Evolutionary conservation across 1,140 invertebrate genomes (phyloP).

Genomic region (Phymastichus coffea): DNA sequence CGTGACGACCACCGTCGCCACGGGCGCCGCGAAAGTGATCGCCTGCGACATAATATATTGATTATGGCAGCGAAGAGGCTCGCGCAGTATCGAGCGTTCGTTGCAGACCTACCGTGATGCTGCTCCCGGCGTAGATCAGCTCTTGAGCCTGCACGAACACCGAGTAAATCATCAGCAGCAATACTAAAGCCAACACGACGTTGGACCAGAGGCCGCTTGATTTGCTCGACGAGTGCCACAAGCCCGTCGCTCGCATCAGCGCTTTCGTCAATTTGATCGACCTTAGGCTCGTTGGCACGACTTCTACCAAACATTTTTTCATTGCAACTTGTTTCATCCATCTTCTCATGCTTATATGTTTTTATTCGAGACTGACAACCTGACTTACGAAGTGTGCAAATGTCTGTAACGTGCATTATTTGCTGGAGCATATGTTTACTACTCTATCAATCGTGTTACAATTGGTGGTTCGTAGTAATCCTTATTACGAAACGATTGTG

Average conservation of each 20-base stretch:
- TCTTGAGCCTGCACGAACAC: constrained; percentile 29
- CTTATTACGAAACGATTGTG: too few species aligned
- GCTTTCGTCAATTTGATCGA: constrained; percentile 31
- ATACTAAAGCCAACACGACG: constrained; percentile 21
- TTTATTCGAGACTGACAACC: too few species aligned
- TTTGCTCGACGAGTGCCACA: constrained; percentile 30
- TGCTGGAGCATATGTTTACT: too few species aligned
- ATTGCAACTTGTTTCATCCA: too few species aligned
- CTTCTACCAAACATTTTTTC: too few species aligned
- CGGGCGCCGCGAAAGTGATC: constrained; percentile 29
- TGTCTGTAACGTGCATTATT: too few species aligned
- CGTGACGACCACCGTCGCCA: constrained; percentile 21
- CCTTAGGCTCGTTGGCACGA: too few species aligned
- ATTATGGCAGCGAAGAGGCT: constrained; percentile 6
- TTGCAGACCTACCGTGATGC: constrained; percentile 30
- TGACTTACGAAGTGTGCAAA: too few species aligned
- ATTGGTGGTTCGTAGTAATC: too few species aligned
- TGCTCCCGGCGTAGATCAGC: constrained; percentile 29
- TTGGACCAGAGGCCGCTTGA: constrained; percentile 32
- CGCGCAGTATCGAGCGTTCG: not conserved
- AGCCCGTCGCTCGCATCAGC: constrained; percentile 37
- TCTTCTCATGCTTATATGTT: too few species aligned
- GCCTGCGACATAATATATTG: too few species aligned
- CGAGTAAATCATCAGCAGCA: constrained; percentile 27
- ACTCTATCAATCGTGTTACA: too few species aligned